Conservation (phyloP, 2,797 vertebrate species). For the Gallirallus australis region DNA sequence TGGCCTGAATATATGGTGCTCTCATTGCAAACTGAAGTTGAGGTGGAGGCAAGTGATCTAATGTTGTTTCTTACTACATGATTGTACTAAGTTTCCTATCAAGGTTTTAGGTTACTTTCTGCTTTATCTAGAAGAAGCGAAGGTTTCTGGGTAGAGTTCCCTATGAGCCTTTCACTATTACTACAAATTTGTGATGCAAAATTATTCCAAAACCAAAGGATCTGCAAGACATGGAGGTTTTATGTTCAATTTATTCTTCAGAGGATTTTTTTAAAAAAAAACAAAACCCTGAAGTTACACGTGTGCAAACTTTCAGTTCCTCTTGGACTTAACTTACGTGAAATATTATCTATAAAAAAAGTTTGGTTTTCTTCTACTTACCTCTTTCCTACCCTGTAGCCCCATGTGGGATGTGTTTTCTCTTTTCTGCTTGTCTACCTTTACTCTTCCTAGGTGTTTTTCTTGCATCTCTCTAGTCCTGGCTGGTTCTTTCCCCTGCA, state of each 20-base stretch:
- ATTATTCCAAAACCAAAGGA: neutral
- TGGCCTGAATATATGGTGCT: neutral
- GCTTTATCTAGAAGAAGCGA: neutral
- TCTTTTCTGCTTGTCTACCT: neutral
- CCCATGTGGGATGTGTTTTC: neutral
- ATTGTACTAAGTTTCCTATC: neutral
- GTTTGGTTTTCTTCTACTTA: fast-evolving
- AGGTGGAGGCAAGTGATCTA: neutral
- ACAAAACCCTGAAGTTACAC: neutral
- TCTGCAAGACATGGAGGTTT: neutral
- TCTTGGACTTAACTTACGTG: neutral
- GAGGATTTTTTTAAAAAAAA: neutral
- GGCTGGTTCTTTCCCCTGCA: neutral
- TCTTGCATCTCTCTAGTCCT: neutral
- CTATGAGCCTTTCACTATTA: neutral
- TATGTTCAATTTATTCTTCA: neutral
- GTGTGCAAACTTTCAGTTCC: neutral
- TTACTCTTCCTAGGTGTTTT: neutral
- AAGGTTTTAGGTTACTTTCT: neutral
- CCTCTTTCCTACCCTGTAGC: fast-evolving
- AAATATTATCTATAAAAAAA: neutral
- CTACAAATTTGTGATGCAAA: neutral
- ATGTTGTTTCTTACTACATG: neutral
- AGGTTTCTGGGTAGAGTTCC: neutral
- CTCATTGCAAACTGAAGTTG: neutral